Base-by-base conservation (phyloP, 2,888 invertebrate genomes). In the Rhogogaster chlorosoma region DNA sequence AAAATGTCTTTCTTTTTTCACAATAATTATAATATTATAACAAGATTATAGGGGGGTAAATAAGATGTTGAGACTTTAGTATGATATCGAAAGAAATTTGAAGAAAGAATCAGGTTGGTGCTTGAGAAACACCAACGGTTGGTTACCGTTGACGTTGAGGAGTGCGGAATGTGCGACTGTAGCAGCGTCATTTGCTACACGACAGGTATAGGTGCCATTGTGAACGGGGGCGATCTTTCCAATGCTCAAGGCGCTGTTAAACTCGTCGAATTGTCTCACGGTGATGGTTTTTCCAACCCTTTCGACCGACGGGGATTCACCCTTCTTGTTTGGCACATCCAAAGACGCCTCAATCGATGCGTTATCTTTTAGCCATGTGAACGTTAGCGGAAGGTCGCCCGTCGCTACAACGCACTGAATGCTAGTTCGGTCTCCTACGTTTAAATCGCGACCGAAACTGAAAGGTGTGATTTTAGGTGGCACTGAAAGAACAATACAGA, bases 401-500 rank as follows among this genome's bases (percentile, higher is more conserved):
- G 95, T 94, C 89, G 94, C 94, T 91, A 95, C 95, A 90, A 95
- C 94, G 93, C 95, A 95, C 92, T 95, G 95, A 90, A 95, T 94
- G 92, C 95, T 95, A 89, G 95, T 95, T 89, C 95, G 94, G 92
- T 95, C 95, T 89, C 95, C 95, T 92, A 95, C 95, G 92, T 95
- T 95, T 91, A 95, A 93, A 93, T 95, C 95, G 91, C 95, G 94
- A 90, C 95, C 95, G 94, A 96, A 96, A 91, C 94, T 94, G 93
- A 96, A 96, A 91, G 95, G 95, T 93, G 96, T 95, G 92, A 95
- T 95, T 94, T 95, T 95, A 91, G 95, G 95, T 90, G 95, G 95
- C 92, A 95, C 95, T 95, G 94, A 91, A 92, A 89, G 90, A 88
- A 90, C 87, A 88, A 91, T 88, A 91, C 87, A 90, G 84, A 88